These are phyloP conservation scores for Dryomyza anilis DNA, from an alignment of 2,888 invertebrate species.

Conservation along the genomic window DNA sequence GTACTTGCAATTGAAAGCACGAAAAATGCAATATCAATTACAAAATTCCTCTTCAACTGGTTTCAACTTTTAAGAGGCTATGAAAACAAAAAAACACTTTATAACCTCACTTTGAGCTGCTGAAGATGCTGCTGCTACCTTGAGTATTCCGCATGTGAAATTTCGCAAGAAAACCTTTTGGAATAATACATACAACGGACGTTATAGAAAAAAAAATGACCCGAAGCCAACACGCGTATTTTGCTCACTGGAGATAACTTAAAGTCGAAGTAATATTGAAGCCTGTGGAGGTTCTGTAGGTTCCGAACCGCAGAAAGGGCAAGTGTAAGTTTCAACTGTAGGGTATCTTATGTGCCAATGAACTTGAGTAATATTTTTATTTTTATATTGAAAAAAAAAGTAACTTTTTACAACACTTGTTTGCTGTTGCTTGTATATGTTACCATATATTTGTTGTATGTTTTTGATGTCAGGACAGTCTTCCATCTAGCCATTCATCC, in stretches of 20 bases:
- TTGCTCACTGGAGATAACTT: too few relatives aligned
- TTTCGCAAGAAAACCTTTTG: conserved; percentile 2
- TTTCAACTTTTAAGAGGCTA: conserved; percentile 22
- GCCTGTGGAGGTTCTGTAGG: background rate
- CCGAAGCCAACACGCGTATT: conserved; percentile 7
- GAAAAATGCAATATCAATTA: conserved; percentile 36
- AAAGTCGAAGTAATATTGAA: too few relatives aligned
- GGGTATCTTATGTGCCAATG: too few relatives aligned
- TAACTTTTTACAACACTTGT: too few relatives aligned
- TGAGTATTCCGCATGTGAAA: background rate
- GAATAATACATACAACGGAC: too few relatives aligned
- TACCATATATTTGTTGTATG: background rate
- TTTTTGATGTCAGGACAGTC: background rate
- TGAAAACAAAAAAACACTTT: background rate
- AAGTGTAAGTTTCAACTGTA: too few relatives aligned
- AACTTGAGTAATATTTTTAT: too few relatives aligned
- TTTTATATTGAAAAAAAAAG: too few relatives aligned
- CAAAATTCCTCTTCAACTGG: conserved; percentile 37
- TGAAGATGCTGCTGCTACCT: background rate
- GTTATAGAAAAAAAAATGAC: too few relatives aligned
- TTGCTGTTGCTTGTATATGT: background rate
- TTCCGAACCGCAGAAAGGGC: background rate
- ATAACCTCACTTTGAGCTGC: background rate
- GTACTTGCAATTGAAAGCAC: background rate
- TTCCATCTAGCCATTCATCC: background rate